Evolutionary conservation across 2,797 vertebrate genomes (phyloP).

Genomic region (Tragopan temminckii): DNA sequence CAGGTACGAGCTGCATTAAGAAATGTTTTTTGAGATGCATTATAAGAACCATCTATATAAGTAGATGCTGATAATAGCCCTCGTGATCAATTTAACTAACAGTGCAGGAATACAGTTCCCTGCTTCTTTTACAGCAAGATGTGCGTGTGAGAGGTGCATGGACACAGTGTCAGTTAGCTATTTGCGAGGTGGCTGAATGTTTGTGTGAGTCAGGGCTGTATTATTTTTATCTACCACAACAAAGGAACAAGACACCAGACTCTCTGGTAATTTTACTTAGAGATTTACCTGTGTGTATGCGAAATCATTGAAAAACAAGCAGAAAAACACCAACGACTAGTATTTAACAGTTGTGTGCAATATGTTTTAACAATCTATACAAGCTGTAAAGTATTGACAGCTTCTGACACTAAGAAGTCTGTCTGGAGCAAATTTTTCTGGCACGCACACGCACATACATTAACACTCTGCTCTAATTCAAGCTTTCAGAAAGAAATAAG

Average conservation of each 20-base stretch:
- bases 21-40: neutral
- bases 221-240: neutral
- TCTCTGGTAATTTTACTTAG: neutral
- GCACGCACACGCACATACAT: rapidly evolving
- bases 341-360: neutral
- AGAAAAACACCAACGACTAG: neutral
- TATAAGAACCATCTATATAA: neutral
- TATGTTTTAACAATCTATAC: neutral
- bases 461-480: neutral
- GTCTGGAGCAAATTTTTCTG: neutral
- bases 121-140: neutral
- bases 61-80: neutral
- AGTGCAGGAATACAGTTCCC: neutral
- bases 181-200: neutral
- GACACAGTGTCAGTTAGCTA: neutral
- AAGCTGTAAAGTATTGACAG: neutral
- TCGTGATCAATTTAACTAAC: neutral
- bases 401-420: neutral
- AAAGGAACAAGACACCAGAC: neutral
- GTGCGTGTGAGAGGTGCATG: rapidly evolving
- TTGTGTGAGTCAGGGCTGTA: neutral
- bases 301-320: neutral
- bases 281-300: neutral
- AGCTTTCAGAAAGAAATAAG: neutral
- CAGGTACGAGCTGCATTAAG: neutral